Conservation (phyloP, 2,113 vertebrate species). For the Corythoichthys haematopterus region DNA sequence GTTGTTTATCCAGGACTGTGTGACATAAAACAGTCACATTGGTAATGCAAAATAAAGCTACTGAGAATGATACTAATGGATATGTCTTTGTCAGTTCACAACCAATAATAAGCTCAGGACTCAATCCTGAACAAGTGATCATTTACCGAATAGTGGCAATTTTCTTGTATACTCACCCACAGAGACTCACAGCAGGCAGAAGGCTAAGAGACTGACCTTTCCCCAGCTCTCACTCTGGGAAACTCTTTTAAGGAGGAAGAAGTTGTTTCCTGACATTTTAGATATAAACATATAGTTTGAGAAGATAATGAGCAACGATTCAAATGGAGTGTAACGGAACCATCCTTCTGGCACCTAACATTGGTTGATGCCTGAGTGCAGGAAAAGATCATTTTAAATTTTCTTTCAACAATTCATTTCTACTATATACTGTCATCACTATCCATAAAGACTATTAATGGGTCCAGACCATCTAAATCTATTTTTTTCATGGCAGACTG, state of each 20-base stretch:
- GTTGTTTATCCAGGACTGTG: neutral
- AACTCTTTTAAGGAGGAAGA: neutral
- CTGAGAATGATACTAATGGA: neutral
- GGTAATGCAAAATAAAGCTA: neutral
- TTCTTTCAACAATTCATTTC: neutral
- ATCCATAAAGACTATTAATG: neutral
- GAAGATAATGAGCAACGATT: neutral
- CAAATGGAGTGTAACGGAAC: neutral
- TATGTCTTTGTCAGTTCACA: neutral
- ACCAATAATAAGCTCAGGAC: neutral
- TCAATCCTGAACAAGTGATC: neutral
- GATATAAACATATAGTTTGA: neutral
- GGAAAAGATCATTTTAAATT: neutral
- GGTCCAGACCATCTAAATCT: too few species aligned
- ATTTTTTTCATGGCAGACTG: neutral
- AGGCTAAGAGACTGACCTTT: neutral
- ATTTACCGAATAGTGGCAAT: neutral
- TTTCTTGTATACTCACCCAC: neutral
- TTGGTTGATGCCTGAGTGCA: neutral
- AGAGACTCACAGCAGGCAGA: neutral
- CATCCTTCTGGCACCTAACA: neutral
- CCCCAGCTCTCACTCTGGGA: neutral
- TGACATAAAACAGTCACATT: neutral
- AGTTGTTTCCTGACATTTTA: constrained; percentile 1
- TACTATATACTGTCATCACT: neutral